phyloP scores from a whole-genome alignment of 2,888 invertebrate genomes.

The Zygaena filipendulae region DNA sequence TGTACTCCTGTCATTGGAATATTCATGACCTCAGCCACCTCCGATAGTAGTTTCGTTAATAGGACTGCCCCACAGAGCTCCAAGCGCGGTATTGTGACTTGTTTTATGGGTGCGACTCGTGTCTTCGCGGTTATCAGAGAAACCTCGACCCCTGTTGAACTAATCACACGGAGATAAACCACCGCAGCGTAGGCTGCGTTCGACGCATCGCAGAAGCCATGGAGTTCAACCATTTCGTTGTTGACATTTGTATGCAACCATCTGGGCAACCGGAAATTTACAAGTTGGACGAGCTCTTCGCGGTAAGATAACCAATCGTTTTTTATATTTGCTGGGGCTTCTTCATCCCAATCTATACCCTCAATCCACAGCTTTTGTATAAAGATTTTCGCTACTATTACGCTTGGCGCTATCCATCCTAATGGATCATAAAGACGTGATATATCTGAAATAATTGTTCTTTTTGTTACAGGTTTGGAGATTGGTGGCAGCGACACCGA shows the following conservation, averaged over 20 bases:
- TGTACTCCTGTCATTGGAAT: constrained; percentile 6
- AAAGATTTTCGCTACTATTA: constrained; percentile 9
- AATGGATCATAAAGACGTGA: constrained; percentile 10
- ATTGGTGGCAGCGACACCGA: constrained; percentile 10
- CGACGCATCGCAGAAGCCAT: constrained; percentile 12
- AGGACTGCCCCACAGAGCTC: constrained; percentile 18
- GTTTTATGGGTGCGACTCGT: constrained; percentile 11
- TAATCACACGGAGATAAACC: constrained; percentile 1
- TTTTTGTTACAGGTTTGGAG: constrained; percentile 4
- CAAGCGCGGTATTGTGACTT: constrained; percentile 12
- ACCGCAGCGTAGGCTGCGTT: constrained; percentile 7
- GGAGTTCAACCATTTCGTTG: constrained; percentile 2
- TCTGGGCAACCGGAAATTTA: constrained; percentile 7
- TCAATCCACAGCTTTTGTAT: constrained; percentile 12
- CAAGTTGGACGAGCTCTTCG: constrained; percentile 7
- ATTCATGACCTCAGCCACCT: constrained; percentile 6
- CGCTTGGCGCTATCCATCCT: constrained; percentile 17
- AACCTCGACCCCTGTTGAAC: too few species aligned
- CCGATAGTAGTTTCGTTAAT: constrained; percentile 9
- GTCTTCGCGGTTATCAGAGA: constrained; percentile 5
- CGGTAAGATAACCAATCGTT: constrained; percentile 15
- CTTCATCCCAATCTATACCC: constrained; percentile 9
- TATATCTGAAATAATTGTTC: constrained; percentile 8
- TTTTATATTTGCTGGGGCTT: constrained; percentile 6
- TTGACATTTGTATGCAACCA: constrained; percentile 6